These are phyloP conservation scores for Ametastegia equiseti DNA, from an alignment of 2,888 invertebrate genomes.

Conservation along the genomic window DNA sequence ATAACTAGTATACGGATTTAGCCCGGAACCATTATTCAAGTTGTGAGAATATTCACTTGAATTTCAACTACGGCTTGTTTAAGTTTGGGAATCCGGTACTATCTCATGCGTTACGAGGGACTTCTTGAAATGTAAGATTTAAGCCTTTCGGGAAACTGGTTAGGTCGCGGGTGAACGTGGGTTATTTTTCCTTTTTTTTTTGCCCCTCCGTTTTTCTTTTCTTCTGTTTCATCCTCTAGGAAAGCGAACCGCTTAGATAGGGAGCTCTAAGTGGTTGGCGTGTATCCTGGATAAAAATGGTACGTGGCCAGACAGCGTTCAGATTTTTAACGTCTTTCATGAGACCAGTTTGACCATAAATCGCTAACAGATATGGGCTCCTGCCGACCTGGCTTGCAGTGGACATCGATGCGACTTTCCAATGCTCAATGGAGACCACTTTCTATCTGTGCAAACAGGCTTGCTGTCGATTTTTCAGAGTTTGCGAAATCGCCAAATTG, in stretches of 20 bases:
- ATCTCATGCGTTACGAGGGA: conserved; percentile 18
- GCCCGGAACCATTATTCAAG: conserved; percentile 38
- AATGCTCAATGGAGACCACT: conserved; percentile 49
- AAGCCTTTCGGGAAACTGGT: conserved; percentile 36
- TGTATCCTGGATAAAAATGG: conserved; percentile 44
- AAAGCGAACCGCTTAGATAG: conserved; percentile 41
- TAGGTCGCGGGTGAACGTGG: conserved; percentile 10
- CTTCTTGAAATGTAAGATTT: conserved; percentile 26
- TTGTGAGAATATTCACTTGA: conserved; percentile 24
- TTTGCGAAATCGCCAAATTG: conserved; percentile 8
- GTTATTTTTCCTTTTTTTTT: neutral
- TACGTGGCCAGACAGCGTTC: conserved; percentile 40
- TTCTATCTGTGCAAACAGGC: conserved; percentile 31
- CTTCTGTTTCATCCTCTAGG: neutral
- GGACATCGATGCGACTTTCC: conserved; percentile 53
- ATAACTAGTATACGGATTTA: neutral
- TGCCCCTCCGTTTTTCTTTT: neutral
- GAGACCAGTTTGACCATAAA: conserved; percentile 52
- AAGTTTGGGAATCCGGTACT: conserved; percentile 29
- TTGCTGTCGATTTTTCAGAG: neutral
- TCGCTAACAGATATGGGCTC: conserved; percentile 47
- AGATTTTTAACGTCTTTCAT: conserved; percentile 48
- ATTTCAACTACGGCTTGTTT: conserved; percentile 22
- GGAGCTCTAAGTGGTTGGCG: conserved; percentile 41
- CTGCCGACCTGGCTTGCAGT: conserved; percentile 39